A percentile compares a stretch with the other conserved stretches of the same genome.
phyloP scores from a whole-genome alignment of 2,797 vertebrate genomes.

The Carduelis carduelis region DNA sequence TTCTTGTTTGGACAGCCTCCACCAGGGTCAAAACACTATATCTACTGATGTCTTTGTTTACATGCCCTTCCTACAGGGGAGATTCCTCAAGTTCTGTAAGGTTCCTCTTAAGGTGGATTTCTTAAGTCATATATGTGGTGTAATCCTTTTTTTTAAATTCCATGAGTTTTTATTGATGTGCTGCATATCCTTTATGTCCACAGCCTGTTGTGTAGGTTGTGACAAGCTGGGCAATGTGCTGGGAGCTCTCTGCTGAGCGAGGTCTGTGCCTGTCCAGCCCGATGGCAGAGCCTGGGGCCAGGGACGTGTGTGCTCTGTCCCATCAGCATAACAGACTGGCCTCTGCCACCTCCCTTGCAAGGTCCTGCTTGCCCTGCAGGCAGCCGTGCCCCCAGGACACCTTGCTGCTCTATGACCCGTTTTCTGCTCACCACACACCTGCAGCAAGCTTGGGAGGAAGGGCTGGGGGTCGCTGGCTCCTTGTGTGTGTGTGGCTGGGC shows the following conservation, averaged over 20 bases:
- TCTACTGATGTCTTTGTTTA: constrained; percentile 38
- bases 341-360: not conserved
- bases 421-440: not conserved
- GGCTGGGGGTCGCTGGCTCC: not conserved
- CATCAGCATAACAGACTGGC: not conserved
- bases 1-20: not conserved
- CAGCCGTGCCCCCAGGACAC: not conserved
- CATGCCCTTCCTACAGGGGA: not conserved
- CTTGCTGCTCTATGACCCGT: not conserved
- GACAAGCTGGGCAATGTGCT: not conserved
- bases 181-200: not conserved
- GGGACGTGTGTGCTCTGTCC: not conserved
- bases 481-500: not conserved
- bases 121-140: not conserved
- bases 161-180: not conserved
- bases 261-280: not conserved
- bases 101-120: constrained; percentile 12
- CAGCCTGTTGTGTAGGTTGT: not conserved
- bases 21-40: constrained; percentile 32
- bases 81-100: constrained; percentile 6
- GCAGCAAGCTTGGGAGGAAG: not conserved
- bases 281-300: not conserved
- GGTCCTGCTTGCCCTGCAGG: not conserved
- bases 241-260: not conserved
- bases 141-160: not conserved